These are phyloP conservation scores for Poeciliopsis infans DNA, from an alignment of 2,797 vertebrate genomes.

Conservation along the genomic window DNA sequence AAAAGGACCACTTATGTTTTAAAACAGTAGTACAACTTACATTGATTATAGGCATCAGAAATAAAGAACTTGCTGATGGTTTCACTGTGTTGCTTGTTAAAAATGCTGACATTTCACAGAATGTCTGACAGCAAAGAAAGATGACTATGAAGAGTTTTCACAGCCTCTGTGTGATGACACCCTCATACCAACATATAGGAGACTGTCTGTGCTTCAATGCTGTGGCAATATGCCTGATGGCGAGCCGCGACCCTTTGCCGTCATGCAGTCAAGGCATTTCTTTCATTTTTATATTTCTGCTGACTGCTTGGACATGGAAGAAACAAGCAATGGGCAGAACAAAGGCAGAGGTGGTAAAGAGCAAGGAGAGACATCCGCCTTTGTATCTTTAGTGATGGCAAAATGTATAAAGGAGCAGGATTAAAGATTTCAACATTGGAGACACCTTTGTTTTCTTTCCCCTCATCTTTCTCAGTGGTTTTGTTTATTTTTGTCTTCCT, in stretches of 20 bases:
- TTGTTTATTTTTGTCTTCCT: neutral
- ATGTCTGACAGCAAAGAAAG: slow-evolving; percentile 54
- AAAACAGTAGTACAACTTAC: slow-evolving; percentile 25
- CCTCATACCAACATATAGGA: slow-evolving; percentile 35
- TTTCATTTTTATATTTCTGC: neutral
- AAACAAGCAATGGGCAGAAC: neutral
- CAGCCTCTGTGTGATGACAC: slow-evolving; percentile 48
- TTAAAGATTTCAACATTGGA: neutral
- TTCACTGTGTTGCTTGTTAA: slow-evolving; percentile 43
- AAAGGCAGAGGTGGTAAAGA: neutral
- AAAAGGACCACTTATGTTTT: slow-evolving; percentile 12
- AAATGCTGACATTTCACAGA: slow-evolving; percentile 34
- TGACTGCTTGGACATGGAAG: neutral
- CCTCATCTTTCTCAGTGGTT: neutral
- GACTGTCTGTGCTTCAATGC: slow-evolving; percentile 27
- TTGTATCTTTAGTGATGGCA: neutral
- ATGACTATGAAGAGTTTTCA: slow-evolving; percentile 59
- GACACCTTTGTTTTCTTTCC: neutral
- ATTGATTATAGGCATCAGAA: slow-evolving; percentile 52
- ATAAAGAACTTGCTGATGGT: slow-evolving; percentile 19
- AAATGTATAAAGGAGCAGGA: neutral
- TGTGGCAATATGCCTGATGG: slow-evolving; percentile 33
- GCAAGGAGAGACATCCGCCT: neutral
- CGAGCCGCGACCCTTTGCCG: slow-evolving; percentile 26
- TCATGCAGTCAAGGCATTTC: slow-evolving; percentile 14